Percentiles rank a stretch among this genome's conserved stretches.
phyloP scores from a whole-genome alignment of 2,888 invertebrate species.

The Fragum sueziense region DNA sequence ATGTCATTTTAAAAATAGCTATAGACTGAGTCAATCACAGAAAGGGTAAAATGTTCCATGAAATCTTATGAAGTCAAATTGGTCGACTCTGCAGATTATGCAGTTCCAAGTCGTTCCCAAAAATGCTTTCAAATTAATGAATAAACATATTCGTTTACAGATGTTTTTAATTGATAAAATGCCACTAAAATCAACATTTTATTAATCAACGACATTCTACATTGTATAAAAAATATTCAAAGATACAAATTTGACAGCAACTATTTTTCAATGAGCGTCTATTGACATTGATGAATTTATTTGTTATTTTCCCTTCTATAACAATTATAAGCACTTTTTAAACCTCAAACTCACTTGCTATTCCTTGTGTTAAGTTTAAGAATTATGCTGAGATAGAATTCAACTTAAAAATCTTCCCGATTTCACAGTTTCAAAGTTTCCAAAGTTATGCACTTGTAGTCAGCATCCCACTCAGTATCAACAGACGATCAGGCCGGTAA shows the following conservation, averaged over 20 bases:
- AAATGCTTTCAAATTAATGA: no score
- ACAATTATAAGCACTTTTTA: background rate
- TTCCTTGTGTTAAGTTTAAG: background rate
- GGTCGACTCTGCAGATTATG: no score
- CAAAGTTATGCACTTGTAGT: background rate
- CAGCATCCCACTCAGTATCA: slow-evolving; percentile 9
- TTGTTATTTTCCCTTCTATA: background rate
- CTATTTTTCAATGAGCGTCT: slow-evolving; percentile 25
- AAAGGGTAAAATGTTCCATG: no score
- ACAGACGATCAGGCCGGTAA: background rate
- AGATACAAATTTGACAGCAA: slow-evolving; percentile 11
- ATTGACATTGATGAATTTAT: slow-evolving; percentile 5
- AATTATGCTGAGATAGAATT: background rate
- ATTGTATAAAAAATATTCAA: background rate
- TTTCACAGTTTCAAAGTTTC: slow-evolving; percentile 15
- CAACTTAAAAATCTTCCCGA: background rate
- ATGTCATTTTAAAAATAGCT: no score
- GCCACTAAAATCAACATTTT: no score
- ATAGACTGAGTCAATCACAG: no score
- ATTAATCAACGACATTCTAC: no score
- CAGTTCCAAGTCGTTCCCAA: no score
- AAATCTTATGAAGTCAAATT: no score
- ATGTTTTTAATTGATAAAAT: no score
- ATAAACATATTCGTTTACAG: no score
- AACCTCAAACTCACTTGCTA: background rate